These are phyloP conservation scores for Recurvirostra avosetta DNA, from an alignment of 2,113 vertebrate species.

Conservation along the genomic window DNA sequence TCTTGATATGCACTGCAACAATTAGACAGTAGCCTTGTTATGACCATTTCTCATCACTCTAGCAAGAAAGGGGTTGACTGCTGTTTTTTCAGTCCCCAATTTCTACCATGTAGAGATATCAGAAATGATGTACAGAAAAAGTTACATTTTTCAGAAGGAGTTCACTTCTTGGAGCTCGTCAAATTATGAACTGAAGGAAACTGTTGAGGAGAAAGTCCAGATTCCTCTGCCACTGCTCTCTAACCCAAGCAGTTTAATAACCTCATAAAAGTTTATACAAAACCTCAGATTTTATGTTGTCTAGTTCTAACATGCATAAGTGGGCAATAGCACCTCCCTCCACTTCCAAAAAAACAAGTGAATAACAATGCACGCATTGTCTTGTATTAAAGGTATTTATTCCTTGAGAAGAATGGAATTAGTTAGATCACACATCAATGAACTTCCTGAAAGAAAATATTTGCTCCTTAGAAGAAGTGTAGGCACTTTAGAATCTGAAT, in stretches of 20 bases:
- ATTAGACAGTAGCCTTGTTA: not conserved
- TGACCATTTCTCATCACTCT: not conserved
- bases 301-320: not conserved
- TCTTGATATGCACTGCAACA: rapidly evolving
- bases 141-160: not conserved
- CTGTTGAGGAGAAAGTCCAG: not conserved
- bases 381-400: not conserved
- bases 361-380: not conserved
- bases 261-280: not conserved
- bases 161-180: not conserved
- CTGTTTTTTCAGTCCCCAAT: not conserved
- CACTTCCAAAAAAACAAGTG: not conserved
- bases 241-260: not conserved
- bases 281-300: not conserved
- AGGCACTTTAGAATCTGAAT: not conserved
- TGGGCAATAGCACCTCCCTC: not conserved
- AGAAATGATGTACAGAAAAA: not conserved
- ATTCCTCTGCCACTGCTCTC: not conserved
- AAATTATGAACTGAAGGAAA: not conserved
- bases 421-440: not conserved
- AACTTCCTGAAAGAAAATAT: not conserved
- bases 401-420: not conserved
- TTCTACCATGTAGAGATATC: not conserved
- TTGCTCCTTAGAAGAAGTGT: not conserved
- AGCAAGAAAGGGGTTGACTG: not conserved